Evolutionary conservation across 1,140 invertebrate species (phyloP).

Genomic region (Drosophila ambigua): DNA sequence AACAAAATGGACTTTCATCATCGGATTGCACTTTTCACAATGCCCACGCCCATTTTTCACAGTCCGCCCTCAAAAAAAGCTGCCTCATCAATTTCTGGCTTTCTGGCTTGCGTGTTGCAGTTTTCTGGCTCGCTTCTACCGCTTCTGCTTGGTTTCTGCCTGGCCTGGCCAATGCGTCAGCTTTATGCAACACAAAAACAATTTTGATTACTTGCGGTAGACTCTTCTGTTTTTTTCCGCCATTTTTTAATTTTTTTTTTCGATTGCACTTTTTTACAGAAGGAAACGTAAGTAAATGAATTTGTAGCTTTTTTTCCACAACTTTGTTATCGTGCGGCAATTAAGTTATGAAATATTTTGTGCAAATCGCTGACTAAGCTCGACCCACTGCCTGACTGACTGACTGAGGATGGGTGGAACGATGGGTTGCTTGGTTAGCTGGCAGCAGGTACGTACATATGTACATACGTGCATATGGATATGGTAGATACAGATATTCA

Average conservation of each 20-base stretch:
- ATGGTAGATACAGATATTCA: slow-evolving; percentile 12
- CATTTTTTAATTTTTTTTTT: slow-evolving; percentile 9
- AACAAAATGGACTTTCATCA: slow-evolving; percentile 44
- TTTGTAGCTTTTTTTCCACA: slow-evolving; percentile 34
- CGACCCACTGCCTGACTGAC: slow-evolving; percentile 48
- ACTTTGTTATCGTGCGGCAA: slow-evolving; percentile 57
- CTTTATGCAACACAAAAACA: slow-evolving; percentile 60
- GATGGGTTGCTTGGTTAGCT: slow-evolving; percentile 12
- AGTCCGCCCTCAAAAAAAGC: slow-evolving; percentile 16
- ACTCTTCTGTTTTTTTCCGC: slow-evolving; percentile 33
- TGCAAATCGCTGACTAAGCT: slow-evolving; percentile 72
- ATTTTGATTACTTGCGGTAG: slow-evolving; percentile 28
- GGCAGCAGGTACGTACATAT: neutral
- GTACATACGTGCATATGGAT: too few species aligned
- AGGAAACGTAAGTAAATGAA: slow-evolving; percentile 50
- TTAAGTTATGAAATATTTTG: slow-evolving; percentile 76
- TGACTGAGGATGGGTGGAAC: slow-evolving; percentile 10
- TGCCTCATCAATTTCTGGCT: slow-evolving; percentile 35
- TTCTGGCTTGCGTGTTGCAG: slow-evolving; percentile 52
- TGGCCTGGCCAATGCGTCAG: slow-evolving; percentile 8
- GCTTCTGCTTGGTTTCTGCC: neutral
- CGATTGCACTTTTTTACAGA: slow-evolving; percentile 25
- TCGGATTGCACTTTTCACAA: slow-evolving; percentile 31
- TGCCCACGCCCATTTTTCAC: slow-evolving; percentile 27
- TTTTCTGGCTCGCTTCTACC: slow-evolving; percentile 4